Conservation (phyloP, 64 coral and sea anemone genomes). For the Hydrozoanthus tunicans region DNA sequence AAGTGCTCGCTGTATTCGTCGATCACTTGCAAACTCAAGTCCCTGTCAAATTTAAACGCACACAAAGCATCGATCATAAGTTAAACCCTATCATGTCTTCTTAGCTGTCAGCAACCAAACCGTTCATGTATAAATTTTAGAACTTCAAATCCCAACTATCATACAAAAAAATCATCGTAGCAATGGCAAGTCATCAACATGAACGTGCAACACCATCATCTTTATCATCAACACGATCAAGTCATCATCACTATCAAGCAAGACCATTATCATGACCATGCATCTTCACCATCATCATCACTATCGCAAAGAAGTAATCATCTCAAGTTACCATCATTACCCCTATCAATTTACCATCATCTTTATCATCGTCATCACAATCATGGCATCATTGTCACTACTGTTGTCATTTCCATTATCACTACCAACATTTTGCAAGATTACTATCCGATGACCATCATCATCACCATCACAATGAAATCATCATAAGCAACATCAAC, state of each 20-base stretch:
- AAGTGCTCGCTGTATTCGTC: conserved; percentile 58
- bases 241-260: no score
- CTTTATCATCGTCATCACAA: background rate
- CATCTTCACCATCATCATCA: background rate
- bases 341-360: background rate
- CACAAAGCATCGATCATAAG: background rate
- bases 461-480: background rate
- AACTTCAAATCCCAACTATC: background rate
- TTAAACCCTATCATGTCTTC: no score
- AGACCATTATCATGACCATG: no score
- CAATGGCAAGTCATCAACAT: no score
- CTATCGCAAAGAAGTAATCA: no score
- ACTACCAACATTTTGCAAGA: background rate
- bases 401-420: background rate
- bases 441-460: background rate
- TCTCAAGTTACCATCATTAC: background rate
- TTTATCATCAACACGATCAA: no score
- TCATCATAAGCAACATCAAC: background rate
- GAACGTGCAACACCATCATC: no score
- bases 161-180: no score
- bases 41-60: conserved; percentile 16
- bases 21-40: conserved; percentile 55
- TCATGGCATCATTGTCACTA: background rate
- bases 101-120: no score
- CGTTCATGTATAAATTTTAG: background rate